Evolutionary conservation across 1,140 invertebrate species (phyloP).

Genomic region (Nebria ingens): DNA sequence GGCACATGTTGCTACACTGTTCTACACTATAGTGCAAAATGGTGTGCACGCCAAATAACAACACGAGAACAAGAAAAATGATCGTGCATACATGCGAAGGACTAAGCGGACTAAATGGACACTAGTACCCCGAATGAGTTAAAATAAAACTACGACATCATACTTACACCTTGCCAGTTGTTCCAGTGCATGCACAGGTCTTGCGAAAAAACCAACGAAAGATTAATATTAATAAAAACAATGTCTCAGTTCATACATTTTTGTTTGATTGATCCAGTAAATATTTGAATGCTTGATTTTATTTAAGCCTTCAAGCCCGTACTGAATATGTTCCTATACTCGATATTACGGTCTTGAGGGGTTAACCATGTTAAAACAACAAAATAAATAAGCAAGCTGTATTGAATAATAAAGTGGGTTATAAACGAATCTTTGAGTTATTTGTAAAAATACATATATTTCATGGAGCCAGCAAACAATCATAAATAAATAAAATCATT

Average conservation of each 20-base stretch:
- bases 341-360: not conserved
- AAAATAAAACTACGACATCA: conserved; percentile 19
- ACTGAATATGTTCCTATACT: too few species aligned
- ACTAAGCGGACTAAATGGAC: not conserved
- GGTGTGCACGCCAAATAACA: not conserved
- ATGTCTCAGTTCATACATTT: not conserved
- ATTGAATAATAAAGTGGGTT: not conserved
- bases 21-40: not conserved
- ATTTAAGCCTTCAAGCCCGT: too few species aligned
- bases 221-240: not conserved
- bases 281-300: too few species aligned
- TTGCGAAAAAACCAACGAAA: conserved; percentile 37
- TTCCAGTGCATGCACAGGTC: conserved; percentile 76
- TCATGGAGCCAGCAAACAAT: not conserved
- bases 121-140: not conserved
- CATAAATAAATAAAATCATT: conserved; percentile 4
- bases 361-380: too few species aligned
- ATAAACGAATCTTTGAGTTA: not conserved
- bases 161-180: conserved; percentile 81
- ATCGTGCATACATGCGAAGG: not conserved
- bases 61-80: too few species aligned
- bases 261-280: too few species aligned
- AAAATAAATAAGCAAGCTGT: not conserved
- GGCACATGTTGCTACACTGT: not conserved
- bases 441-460: conserved; percentile 8